Evolutionary conservation across 2,113 vertebrate species (phyloP).

Genomic region (Lophius piscatorius): DNA sequence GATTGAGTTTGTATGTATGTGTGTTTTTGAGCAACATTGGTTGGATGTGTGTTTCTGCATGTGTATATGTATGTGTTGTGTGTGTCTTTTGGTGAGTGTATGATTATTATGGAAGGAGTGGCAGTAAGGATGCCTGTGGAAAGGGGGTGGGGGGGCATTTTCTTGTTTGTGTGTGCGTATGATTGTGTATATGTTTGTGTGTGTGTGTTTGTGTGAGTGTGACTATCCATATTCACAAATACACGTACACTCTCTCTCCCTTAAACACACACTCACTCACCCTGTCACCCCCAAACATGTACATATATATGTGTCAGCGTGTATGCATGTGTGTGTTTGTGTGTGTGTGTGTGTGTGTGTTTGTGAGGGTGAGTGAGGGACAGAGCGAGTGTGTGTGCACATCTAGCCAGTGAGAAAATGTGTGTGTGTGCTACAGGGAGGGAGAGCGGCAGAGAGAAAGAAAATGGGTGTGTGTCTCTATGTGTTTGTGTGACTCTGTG

Average conservation of each 20-base stretch:
- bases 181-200: not conserved
- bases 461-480: slow-evolving; percentile 47
- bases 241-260: too few relatives aligned
- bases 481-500: slow-evolving; percentile 47
- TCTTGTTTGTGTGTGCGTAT: slow-evolving; percentile 30
- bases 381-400: not conserved
- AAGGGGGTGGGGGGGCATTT: slow-evolving; percentile 46
- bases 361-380: not conserved
- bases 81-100: slow-evolving; percentile 43
- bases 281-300: too few relatives aligned
- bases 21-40: slow-evolving; percentile 19
- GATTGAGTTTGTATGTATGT: slow-evolving; percentile 16
- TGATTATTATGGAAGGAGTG: slow-evolving; percentile 65
- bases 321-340: not conserved
- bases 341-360: slow-evolving; percentile 11
- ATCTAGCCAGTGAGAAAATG: slow-evolving; percentile 13
- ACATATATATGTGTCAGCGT: slow-evolving; percentile 9
- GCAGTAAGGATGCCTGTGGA: slow-evolving; percentile 65
- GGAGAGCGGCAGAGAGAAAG: slow-evolving; percentile 30
- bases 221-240: too few relatives aligned
- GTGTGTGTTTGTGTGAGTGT: slow-evolving; percentile 1
- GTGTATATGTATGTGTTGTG: slow-evolving; percentile 39
- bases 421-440: slow-evolving; percentile 22
- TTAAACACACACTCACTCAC: too few relatives aligned
- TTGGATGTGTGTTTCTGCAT: slow-evolving; percentile 1